Base-by-base conservation (phyloP, 1,140 invertebrate species). In the Listronotus oregonensis region DNA sequence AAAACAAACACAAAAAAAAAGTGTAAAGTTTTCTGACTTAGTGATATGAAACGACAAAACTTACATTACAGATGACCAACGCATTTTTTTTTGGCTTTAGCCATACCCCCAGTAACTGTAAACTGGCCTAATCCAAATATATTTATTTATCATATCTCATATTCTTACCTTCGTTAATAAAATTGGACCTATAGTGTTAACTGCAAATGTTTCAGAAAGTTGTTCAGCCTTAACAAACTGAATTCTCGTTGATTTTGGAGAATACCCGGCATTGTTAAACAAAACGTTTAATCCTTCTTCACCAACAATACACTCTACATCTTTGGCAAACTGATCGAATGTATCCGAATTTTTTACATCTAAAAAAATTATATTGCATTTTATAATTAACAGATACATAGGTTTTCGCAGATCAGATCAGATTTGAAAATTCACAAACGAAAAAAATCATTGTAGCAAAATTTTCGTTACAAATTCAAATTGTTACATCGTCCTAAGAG, bases 191-290 rank as follows among this genome's bases (percentile, higher is more conserved):
- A 94, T 81, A 0, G 90, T 88, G 79, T 96, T 96, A 0, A 90
- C 83, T 21, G 84, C 80, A 66, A 90, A 86, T 55, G 86, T 85
- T 34, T 93, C 86, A 39, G 86, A 71, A 68, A 96, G 77, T 70
- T 92, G 87, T 51, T 92, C 82, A 31, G 84, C 77, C 73, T 88
- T 90, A 0, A 92, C 87, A 11, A 87, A 76, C 17, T 83, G 81
- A 6, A 96, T 80, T 47, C 90, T 82, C 1, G 89, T 85, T 61
- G 88, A 93, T 77, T 90, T 91, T 2, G 88, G 85, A 1, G 87
- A 83, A 18, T 91, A 80, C 12, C 91, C 93, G 42, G 93, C 93
- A 83, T 94, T 96, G 74, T 95, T 96, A 43, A 95, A 87, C 0
- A 96, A 80, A 17, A 95, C 82, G 79, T 94, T 94, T 0, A 96